These are phyloP conservation scores for Leiothrix lutea DNA, from an alignment of 2,113 vertebrate genomes.

Conservation along the genomic window DNA sequence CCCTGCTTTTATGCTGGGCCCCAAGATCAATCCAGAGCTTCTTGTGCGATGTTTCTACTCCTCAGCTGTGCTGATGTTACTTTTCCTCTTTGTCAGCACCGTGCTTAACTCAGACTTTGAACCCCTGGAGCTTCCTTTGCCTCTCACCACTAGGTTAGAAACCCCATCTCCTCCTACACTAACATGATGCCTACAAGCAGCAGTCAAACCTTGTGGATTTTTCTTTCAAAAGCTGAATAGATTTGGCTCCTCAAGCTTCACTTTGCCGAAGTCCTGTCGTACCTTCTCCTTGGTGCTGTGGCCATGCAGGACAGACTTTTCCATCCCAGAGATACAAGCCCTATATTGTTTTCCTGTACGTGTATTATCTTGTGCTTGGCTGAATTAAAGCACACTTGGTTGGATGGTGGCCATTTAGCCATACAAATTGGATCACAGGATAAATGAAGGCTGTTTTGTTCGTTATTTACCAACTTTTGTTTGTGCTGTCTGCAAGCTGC, in stretches of 20 bases:
- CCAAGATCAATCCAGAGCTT: background rate
- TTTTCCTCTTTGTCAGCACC: background rate
- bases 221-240: background rate
- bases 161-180: background rate
- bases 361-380: conserved; percentile 12
- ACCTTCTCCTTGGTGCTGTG: background rate
- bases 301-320: background rate
- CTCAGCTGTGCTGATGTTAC: background rate
- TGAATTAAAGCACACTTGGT: background rate
- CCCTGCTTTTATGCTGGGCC: background rate
- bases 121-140: background rate
- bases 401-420: conserved; percentile 17
- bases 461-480: background rate
- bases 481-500: background rate
- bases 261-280: background rate
- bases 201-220: background rate
- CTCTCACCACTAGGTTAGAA: background rate
- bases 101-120: background rate
- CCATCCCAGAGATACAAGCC: background rate
- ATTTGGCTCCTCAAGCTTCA: background rate
- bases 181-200: rapidly evolving
- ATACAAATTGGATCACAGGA: background rate
- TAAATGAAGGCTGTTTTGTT: background rate
- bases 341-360: background rate
- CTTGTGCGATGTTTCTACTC: background rate